Evolutionary conservation across 2,797 vertebrate genomes (phyloP).

Genomic region (Tragopan temminckii): DNA sequence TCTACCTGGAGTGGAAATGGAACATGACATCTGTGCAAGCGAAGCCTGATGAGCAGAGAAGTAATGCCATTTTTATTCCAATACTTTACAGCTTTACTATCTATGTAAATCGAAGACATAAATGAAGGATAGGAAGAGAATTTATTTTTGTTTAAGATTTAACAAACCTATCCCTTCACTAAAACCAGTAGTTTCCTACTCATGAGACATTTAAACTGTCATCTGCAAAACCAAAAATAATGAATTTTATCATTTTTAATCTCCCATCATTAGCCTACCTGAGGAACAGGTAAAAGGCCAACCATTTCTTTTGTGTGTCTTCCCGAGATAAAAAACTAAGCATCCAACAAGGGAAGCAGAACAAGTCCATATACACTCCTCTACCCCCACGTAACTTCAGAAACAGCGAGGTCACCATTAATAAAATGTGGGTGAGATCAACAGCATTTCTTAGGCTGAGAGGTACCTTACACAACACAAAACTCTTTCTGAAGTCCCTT

Average conservation of each 20-base stretch:
- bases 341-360: not conserved
- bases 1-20: not conserved
- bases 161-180: constrained; percentile 37
- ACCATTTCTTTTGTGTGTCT: not conserved
- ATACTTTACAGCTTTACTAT: not conserved
- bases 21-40: not conserved
- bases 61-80: not conserved
- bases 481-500: not conserved
- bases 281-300: not conserved
- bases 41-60: not conserved
- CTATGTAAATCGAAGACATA: constrained; percentile 24
- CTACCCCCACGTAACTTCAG: not conserved
- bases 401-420: not conserved
- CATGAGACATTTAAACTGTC: not conserved
- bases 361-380: fast-evolving
- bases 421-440: not conserved
- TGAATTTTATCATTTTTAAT: constrained; percentile 30
- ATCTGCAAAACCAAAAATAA: constrained; percentile 32
- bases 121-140: not conserved
- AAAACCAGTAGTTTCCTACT: constrained; percentile 12
- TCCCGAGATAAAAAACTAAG: not conserved
- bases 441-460: not conserved
- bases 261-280: not conserved
- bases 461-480: not conserved
- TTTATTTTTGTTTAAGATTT: constrained; percentile 13